Percentiles rank a stretch among this genome's conserved stretches.
Evolutionary conservation across 1,140 invertebrate species (phyloP).

Genomic region (Lasioglossum baleicum): DNA sequence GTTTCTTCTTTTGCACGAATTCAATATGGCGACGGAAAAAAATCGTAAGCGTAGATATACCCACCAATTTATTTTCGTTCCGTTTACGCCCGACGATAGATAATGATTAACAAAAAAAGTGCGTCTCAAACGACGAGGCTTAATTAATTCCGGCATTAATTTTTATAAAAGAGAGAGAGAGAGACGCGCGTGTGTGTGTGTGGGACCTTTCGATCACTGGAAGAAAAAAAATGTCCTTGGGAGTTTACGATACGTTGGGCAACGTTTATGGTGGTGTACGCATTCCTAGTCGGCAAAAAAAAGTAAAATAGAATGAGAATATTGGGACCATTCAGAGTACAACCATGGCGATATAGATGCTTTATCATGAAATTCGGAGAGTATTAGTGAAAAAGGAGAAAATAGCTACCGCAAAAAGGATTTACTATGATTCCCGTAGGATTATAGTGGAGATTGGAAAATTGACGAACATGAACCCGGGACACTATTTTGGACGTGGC

Average conservation of each 20-base stretch:
- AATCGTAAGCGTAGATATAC: slow-evolving; percentile 38
- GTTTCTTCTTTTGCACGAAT: slow-evolving; percentile 59
- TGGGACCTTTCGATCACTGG: slow-evolving; percentile 17
- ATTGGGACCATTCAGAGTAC: background rate
- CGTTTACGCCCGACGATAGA: slow-evolving; percentile 3
- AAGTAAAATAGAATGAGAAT: background rate
- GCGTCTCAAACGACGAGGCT: background rate
- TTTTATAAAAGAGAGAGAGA: slow-evolving; percentile 6
- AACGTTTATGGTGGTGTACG: background rate
- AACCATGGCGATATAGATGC: slow-evolving; percentile 5
- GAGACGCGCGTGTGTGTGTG: too few relatives aligned
- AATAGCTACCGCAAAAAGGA: slow-evolving; percentile 7
- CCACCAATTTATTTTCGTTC: slow-evolving; percentile 52
- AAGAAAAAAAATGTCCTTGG: slow-evolving; percentile 14
- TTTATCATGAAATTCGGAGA: background rate
- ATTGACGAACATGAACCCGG: slow-evolving; percentile 30
- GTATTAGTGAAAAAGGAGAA: slow-evolving; percentile 2
- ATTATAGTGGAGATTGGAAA: slow-evolving; percentile 29
- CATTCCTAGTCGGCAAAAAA: background rate
- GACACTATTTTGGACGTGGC: slow-evolving; percentile 27
- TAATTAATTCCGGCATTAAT: slow-evolving; percentile 15
- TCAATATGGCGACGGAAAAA: slow-evolving; percentile 65
- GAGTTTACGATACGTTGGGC: background rate
- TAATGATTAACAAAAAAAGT: background rate
- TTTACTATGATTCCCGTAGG: slow-evolving; percentile 14